Evolutionary conservation across 2,113 vertebrate genomes (phyloP).

Genomic region (Zapus hudsonius): DNA sequence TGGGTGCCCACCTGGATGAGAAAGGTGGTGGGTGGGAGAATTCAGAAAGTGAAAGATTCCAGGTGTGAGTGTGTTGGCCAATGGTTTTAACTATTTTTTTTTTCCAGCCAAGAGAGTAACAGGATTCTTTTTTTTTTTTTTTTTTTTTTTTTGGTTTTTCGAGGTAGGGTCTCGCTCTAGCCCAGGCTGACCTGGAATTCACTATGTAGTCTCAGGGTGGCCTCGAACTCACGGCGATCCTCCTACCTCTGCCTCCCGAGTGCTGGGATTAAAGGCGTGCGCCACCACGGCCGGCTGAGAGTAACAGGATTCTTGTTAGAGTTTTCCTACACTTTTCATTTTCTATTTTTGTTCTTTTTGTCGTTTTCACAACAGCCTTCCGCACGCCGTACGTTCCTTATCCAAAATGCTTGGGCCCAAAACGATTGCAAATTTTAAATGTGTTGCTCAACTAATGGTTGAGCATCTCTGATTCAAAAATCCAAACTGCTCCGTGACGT

Average conservation of each 20-base stretch:
- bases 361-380: not conserved
- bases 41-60: not conserved
- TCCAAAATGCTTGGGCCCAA: not conserved
- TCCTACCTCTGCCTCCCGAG: too few relatives aligned
- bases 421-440: not conserved
- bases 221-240: too few relatives aligned
- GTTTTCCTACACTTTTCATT: not conserved
- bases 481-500: not conserved
- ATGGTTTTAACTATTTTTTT: not conserved
- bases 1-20: not conserved
- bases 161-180: too few relatives aligned
- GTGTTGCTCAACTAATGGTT: not conserved
- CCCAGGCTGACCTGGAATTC: too few relatives aligned
- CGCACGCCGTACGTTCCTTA: not conserved
- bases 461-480: not conserved
- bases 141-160: too few relatives aligned
- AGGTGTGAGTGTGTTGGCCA: not conserved
- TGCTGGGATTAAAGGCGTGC: too few relatives aligned
- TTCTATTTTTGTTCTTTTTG: constrained; percentile 7
- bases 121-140: too few relatives aligned
- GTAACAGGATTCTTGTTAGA: not conserved
- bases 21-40: not conserved
- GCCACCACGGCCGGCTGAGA: too few relatives aligned
- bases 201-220: too few relatives aligned
- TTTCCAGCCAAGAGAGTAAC: not conserved